Conservation (phyloP, 2,888 invertebrate genomes). For the Machimus atricapillus region DNA sequence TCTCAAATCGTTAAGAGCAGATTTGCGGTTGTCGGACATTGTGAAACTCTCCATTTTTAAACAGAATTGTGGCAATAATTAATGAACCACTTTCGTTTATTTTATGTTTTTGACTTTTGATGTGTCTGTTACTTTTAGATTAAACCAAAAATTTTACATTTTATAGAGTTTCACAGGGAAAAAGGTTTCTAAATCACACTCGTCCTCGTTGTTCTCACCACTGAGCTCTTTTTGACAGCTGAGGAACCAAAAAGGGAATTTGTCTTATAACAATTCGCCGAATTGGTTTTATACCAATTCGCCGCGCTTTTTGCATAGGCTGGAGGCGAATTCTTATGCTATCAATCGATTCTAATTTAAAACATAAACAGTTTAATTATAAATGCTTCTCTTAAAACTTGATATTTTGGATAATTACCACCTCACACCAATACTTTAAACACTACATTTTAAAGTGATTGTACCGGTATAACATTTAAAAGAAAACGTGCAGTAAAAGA, state of each 20-base stretch:
- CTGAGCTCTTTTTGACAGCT: neutral
- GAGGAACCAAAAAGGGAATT: neutral
- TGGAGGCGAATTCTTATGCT: neutral
- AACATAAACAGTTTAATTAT: neutral
- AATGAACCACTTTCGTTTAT: neutral
- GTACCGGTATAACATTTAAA: neutral
- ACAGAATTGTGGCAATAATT: neutral
- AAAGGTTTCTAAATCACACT: neutral
- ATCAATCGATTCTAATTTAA: neutral
- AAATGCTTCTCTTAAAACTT: neutral
- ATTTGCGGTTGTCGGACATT: neutral
- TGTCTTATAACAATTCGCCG: neutral
- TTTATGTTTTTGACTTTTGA: too few relatives aligned
- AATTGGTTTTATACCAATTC: neutral
- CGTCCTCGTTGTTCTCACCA: constrained; percentile 6
- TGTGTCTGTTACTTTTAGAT: neutral
- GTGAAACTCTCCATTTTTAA: neutral
- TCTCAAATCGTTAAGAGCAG: constrained; percentile 56
- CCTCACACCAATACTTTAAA: neutral
- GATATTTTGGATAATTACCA: neutral
- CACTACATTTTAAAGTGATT: neutral
- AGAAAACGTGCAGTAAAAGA: neutral
- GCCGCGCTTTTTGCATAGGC: neutral
- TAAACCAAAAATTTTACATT: neutral
- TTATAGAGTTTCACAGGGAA: neutral